These are phyloP conservation scores for Esperia sulphurella DNA, from an alignment of 2,888 invertebrate species.

Conservation along the genomic window DNA sequence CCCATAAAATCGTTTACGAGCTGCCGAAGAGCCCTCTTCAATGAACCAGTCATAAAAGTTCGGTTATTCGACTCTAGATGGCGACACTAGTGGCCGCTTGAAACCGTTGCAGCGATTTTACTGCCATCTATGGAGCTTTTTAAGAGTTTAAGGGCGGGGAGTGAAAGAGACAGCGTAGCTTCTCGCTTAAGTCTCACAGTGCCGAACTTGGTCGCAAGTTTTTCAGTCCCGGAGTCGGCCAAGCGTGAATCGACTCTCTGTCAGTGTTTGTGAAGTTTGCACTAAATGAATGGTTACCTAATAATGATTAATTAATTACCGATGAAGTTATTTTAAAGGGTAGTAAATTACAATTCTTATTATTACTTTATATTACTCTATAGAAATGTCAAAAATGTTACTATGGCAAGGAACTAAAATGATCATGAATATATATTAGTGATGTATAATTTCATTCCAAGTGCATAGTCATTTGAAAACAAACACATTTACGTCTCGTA, in stretches of 20 bases:
- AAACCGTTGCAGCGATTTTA: constrained; percentile 71
- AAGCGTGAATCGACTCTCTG: background rate
- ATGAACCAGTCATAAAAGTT: constrained; percentile 78
- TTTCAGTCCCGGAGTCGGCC: background rate
- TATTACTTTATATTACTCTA: no score
- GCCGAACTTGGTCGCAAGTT: constrained; percentile 16
- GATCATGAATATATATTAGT: no score
- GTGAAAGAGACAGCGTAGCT: constrained; percentile 32
- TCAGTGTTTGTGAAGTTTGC: no score
- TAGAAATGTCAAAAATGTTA: no score
- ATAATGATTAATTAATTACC: no score
- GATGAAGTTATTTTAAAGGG: no score
- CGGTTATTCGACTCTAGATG: constrained; percentile 75
- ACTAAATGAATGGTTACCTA: no score
- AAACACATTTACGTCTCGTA: no score
- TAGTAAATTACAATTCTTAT: no score
- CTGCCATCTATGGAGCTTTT: constrained; percentile 78
- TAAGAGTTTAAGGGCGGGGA: constrained; percentile 58
- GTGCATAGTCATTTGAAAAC: no score
- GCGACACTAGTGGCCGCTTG: constrained; percentile 74
- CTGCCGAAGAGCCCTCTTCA: constrained; percentile 78
- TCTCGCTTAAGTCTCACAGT: constrained; percentile 29
- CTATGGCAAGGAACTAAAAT: no score
- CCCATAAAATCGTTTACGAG: constrained; percentile 79
- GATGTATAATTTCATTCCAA: no score